phyloP scores from a whole-genome alignment of 2,797 vertebrate genomes.

The Pogonophryne albipinna region DNA sequence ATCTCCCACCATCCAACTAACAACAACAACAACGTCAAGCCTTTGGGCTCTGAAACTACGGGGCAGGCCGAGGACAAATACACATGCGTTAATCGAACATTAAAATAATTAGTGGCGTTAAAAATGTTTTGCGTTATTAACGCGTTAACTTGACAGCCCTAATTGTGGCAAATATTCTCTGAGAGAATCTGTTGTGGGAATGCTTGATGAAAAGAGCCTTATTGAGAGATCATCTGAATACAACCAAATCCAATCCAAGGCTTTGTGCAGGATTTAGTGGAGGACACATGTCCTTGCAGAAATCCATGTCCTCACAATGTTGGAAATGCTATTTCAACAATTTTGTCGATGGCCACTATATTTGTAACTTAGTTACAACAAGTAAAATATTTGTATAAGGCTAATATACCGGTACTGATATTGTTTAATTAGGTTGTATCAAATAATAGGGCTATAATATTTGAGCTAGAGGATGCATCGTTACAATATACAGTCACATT shows the following conservation, averaged over 20 bases:
- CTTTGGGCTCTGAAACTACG: no score
- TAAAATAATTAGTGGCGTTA: no score
- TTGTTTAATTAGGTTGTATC: constrained; percentile 5
- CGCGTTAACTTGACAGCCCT: no score
- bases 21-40: no score
- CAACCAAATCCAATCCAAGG: neutral
- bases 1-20: no score
- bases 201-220: neutral
- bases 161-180: neutral
- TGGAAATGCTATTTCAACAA: neutral
- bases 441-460: neutral
- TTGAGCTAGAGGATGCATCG: neutral
- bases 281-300: neutral
- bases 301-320: neutral
- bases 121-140: no score
- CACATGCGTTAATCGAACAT: no score
- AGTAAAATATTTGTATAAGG: constrained; percentile 6
- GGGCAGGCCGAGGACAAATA: no score
- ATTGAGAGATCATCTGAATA: neutral
- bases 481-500: constrained; percentile 2
- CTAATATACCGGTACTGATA: neutral
- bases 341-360: no score
- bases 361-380: neutral
- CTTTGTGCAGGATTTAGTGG: neutral
- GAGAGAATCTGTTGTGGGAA: neutral